These are phyloP conservation scores for Saxidomus purpurata DNA, from an alignment of 1,140 invertebrate species.

Conservation along the genomic window DNA sequence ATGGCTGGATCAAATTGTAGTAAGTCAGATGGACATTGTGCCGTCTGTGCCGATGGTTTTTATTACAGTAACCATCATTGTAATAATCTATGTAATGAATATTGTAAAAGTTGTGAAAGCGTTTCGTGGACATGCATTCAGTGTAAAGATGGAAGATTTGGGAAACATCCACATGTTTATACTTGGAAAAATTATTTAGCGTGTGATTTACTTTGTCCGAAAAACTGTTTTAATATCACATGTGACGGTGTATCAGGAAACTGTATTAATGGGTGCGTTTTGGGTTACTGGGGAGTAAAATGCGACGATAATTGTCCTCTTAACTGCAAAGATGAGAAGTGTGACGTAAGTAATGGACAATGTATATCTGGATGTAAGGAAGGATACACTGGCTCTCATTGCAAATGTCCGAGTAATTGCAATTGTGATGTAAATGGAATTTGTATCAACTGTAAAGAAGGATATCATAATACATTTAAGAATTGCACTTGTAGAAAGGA, in stretches of 20 bases:
- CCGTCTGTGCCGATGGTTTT: no score
- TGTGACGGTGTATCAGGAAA: background rate
- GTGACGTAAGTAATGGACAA: background rate
- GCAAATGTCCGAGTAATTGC: background rate
- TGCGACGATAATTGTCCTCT: background rate
- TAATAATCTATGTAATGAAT: no score
- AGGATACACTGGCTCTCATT: background rate
- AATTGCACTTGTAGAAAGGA: background rate
- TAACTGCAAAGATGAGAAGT: background rate
- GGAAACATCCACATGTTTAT: no score
- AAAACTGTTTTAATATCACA: background rate
- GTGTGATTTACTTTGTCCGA: background rate
- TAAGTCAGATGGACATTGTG: no score
- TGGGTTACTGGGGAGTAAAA: slow-evolving; percentile 3
- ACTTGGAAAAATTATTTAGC: background rate
- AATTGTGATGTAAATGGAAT: background rate
- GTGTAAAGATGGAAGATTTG: no score
- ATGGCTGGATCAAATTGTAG: no score
- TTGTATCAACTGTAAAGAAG: background rate
- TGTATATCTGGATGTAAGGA: background rate
- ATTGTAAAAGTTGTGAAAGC: no score
- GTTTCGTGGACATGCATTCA: no score
- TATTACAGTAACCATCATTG: no score
- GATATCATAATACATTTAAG: background rate
- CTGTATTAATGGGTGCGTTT: background rate